These are phyloP conservation scores for Dryobotodes eremita DNA, from an alignment of 2,888 invertebrate genomes.

Conservation along the genomic window DNA sequence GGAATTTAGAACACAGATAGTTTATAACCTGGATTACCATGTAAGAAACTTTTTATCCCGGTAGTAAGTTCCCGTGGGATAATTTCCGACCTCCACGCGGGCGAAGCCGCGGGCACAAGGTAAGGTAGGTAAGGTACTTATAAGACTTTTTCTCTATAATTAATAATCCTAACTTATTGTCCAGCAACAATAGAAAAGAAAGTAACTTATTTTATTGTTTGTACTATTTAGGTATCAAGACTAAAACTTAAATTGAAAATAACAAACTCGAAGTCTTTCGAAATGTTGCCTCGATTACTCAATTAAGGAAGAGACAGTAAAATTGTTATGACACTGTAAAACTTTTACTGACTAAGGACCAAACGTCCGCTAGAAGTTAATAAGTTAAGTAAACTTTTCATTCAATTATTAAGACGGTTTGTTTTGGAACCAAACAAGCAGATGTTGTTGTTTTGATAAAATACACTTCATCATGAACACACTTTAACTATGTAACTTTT, in stretches of 20 bases:
- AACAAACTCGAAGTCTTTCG: conserved; percentile 10
- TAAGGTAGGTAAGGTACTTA: no score
- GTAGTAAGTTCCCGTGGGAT: no score
- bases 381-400: conserved; percentile 45
- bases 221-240: not conserved
- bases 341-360: conserved; percentile 43
- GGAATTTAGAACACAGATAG: no score
- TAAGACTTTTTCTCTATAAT: not conserved
- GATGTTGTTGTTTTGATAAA: not conserved
- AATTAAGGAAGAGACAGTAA: conserved; percentile 51
- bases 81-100: no score
- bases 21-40: no score
- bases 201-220: not conserved
- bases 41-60: no score
- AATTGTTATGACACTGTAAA: conserved; percentile 59
- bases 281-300: conserved; percentile 40
- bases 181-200: not conserved
- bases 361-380: conserved; percentile 29
- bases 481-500: not conserved
- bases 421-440: conserved; percentile 7
- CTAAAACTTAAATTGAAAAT: conserved; percentile 13
- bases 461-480: not conserved
- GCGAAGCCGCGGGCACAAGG: no score
- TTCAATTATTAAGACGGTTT: conserved; percentile 28
- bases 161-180: not conserved